Base-by-base conservation (phyloP, 2,797 vertebrate species). In the Myiotriccus ornatus region DNA sequence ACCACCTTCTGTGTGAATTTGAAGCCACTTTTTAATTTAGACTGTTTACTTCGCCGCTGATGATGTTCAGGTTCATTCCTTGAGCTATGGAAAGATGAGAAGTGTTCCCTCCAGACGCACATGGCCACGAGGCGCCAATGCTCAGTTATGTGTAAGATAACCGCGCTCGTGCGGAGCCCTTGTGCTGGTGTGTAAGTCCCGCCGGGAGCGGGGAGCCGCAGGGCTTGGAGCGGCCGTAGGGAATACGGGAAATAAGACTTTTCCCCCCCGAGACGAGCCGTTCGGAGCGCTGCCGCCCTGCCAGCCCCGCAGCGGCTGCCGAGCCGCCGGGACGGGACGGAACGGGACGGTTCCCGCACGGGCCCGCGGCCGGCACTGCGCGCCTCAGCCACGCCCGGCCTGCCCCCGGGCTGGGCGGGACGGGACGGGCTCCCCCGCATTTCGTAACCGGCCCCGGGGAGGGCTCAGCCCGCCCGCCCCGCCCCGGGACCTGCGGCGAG, bases 221-320 rank as follows among this genome's bases (percentile, higher is more conserved):
- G 57, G 57, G 57, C 57, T 71, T 3, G 87, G 64, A 46, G 87
- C 44, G 39, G 37, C 63, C 4, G 3, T 37, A 0, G 37, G 37
- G 8, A 16, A 2, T 3, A 2, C 8, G 24, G 41, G 8, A 9
- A 11, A 12, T 1, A 2, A 4, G 37, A 3, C 27, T 5, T 47
- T 12, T 9, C 6, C 10, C 10, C 1, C 2, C 35, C 57, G 3
- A 6, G 22, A 30, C 12, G 47, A 43, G 16, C 27, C 22, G 1
- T 24, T 25, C 3, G 24, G 20, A 19, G 19, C 4, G 27, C 78
- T 20, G 35, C 49, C 32, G 43, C 44, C 53, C 37, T 3, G 19
- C 10, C 59, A 21, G 47, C 32, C 37, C 18, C 34, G 8, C 50
- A 1, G 81, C 8, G 23, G 41, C 13, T 15, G 16, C 64, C 53